phyloP scores from a whole-genome alignment of 2,113 vertebrate genomes.

The Rhineura floridana region DNA sequence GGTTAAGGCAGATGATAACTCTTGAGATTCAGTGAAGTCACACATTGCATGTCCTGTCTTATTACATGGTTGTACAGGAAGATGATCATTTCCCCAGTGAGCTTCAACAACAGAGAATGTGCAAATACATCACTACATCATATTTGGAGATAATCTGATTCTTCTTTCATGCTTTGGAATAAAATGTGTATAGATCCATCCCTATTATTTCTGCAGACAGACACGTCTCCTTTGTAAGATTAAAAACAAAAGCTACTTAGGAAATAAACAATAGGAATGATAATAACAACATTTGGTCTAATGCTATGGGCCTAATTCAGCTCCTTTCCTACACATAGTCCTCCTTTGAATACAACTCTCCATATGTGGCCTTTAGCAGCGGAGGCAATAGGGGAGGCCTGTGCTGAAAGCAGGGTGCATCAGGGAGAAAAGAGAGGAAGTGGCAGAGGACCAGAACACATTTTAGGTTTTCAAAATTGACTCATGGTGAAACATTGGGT shows the following conservation, averaged over 20 bases:
- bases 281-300: neutral
- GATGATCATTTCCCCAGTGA: slow-evolving; percentile 36
- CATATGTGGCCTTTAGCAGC: neutral
- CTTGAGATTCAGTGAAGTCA: slow-evolving; percentile 52
- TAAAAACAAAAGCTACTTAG: slow-evolving; percentile 7
- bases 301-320: neutral
- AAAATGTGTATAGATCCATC: neutral
- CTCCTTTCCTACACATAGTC: neutral
- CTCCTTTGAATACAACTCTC: rapidly evolving
- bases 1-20: slow-evolving; percentile 45
- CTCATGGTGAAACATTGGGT: neutral
- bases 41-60: slow-evolving; percentile 12
- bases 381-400: neutral
- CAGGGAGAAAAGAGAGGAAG: no score
- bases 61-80: slow-evolving; percentile 10
- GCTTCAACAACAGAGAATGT: slow-evolving; percentile 14
- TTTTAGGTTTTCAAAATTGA: neutral
- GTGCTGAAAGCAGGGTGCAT: no score
- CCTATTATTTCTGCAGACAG: slow-evolving; percentile 25
- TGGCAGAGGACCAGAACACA: neutral
- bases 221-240: neutral
- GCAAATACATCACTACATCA: neutral
- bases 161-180: neutral
- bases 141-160: slow-evolving; percentile 8
- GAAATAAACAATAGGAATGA: neutral